Conservation (phyloP, 2,797 vertebrate genomes). For the Oreonectes daqikongensis region DNA sequence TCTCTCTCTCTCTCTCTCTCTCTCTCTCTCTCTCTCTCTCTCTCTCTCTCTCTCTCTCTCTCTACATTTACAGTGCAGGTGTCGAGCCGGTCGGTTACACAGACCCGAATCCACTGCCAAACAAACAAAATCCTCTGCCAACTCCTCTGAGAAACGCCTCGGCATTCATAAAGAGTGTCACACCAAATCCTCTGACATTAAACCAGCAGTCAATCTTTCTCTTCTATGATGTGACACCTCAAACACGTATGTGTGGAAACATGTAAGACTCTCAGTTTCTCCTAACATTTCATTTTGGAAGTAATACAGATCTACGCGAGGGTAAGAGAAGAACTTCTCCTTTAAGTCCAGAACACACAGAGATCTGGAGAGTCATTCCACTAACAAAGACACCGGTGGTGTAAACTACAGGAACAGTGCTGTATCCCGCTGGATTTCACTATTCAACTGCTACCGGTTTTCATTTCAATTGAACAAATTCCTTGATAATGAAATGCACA, state of each 20-base stretch:
- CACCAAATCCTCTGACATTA: background rate
- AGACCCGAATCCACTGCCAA: conserved; percentile 48
- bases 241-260: background rate
- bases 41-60: background rate
- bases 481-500: conserved; percentile 69
- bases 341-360: background rate
- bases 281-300: no score
- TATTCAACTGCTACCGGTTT: conserved; percentile 79
- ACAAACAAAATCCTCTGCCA: conserved; percentile 50
- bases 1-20: no score
- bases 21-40: background rate
- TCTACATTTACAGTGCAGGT: conserved; percentile 55
- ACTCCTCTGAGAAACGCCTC: conserved; percentile 17
- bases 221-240: background rate
- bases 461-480: conserved; percentile 68
- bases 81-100: conserved; percentile 44
- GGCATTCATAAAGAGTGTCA: conserved; percentile 5
- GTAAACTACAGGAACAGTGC: conserved; percentile 74
- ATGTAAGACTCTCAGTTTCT: no score
- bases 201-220: background rate
- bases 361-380: conserved; percentile 72
- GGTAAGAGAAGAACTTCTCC: background rate
- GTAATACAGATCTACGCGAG: background rate
- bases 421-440: conserved; percentile 47
- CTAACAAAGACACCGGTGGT: conserved; percentile 72